phyloP scores from a whole-genome alignment of 2,113 vertebrate species.

The Cinclus mexicanus region DNA sequence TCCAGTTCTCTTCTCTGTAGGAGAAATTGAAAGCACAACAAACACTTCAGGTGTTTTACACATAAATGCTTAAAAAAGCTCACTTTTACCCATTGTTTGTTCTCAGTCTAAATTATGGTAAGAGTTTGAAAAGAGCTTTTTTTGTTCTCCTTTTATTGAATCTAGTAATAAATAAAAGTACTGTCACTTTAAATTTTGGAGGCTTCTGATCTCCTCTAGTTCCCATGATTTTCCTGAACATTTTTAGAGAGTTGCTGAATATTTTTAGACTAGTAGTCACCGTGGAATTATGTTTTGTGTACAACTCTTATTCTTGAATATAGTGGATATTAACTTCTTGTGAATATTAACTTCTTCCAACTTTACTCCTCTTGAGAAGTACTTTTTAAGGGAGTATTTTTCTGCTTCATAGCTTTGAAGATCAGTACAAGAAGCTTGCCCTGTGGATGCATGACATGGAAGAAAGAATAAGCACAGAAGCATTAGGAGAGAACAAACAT shows the following conservation, averaged over 20 bases:
- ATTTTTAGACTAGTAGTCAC: constrained; percentile 66
- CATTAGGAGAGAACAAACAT: constrained; percentile 79
- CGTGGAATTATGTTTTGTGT: constrained; percentile 28
- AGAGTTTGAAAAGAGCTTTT: background rate
- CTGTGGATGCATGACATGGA: constrained; percentile 88
- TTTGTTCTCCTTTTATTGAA: background rate
- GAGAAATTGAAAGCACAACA: background rate
- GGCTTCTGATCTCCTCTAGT: background rate
- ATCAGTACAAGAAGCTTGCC: constrained; percentile 79
- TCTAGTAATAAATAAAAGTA: background rate
- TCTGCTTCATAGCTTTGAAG: constrained; percentile 82
- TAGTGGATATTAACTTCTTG: background rate
- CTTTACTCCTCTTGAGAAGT: background rate
- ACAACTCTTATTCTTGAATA: background rate
- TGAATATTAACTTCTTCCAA: background rate
- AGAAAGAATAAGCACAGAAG: constrained; percentile 81
- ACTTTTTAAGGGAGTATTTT: background rate
- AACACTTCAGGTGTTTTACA: background rate
- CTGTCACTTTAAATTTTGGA: constrained; percentile 55
- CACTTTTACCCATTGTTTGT: background rate
- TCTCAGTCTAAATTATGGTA: background rate
- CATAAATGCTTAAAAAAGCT: background rate
- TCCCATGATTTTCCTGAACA: constrained; percentile 59
- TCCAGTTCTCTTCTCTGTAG: background rate
- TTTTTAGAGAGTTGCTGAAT: constrained; percentile 56